Conservation (phyloP, 2,113 vertebrate genomes). For the Camelus dromedarius region DNA sequence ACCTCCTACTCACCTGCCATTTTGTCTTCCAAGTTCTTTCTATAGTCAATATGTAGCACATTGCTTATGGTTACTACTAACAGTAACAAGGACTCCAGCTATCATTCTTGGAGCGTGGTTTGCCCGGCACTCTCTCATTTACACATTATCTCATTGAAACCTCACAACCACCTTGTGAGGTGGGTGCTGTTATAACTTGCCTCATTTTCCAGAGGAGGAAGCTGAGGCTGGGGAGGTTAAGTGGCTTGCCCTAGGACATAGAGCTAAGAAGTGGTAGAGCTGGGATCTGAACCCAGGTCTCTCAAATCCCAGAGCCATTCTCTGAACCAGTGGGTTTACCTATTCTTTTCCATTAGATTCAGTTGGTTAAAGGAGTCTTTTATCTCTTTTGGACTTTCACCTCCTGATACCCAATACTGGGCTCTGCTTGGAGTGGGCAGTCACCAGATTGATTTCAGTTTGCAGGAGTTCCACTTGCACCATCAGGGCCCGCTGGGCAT, state of each 20-base stretch:
- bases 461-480: neutral
- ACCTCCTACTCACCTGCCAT: neutral
- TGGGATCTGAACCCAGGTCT: neutral
- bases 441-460: neutral
- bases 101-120: neutral
- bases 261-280: neutral
- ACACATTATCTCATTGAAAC: neutral
- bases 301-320: slow-evolving; percentile 9
- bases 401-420: neutral
- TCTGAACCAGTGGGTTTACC: neutral
- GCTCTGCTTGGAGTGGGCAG: neutral
- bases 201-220: neutral
- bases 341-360: slow-evolving; percentile 2
- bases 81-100: neutral
- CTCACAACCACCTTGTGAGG: neutral
- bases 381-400: slow-evolving; percentile 17
- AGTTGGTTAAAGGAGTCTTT: neutral
- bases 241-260: neutral
- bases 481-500: neutral
- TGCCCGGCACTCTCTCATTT: neutral
- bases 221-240: neutral
- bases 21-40: neutral
- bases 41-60: neutral
- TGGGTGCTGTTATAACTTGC: neutral
- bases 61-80: neutral